Conservation (phyloP, 2,888 invertebrate genomes). For the Drosophila rellima region DNA sequence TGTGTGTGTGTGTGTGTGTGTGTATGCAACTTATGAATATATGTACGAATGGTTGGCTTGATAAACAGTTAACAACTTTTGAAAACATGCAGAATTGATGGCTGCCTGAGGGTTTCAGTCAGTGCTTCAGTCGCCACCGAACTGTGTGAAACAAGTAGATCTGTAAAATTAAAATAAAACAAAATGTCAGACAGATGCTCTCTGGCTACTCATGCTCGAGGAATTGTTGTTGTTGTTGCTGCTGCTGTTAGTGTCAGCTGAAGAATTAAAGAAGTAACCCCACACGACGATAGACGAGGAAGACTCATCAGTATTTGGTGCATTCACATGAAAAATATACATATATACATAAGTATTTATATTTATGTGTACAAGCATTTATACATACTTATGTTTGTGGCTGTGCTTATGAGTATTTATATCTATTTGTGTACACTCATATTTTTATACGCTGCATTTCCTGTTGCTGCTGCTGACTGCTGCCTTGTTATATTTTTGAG, state of each 20-base stretch:
- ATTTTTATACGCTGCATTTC: constrained; percentile 41
- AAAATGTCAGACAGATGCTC: constrained; percentile 62
- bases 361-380: constrained; percentile 7
- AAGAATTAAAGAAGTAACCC: constrained; percentile 30
- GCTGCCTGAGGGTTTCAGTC: constrained; percentile 37
- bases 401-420: neutral
- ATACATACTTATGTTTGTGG: neutral
- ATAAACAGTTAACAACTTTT: constrained; percentile 52
- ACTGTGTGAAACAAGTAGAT: constrained; percentile 66
- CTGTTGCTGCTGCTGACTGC: constrained; percentile 54
- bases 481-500: constrained; percentile 53
- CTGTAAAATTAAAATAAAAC: constrained; percentile 77
- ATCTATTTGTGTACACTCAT: constrained; percentile 8
- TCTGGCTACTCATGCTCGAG: constrained; percentile 3
- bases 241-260: constrained; percentile 27
- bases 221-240: constrained; percentile 3
- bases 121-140: constrained; percentile 38
- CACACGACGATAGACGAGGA: constrained; percentile 21
- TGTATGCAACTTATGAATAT: constrained; percentile 47
- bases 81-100: constrained; percentile 60
- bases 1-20: constrained; percentile 5
- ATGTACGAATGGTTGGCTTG: constrained; percentile 53
- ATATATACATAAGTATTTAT: constrained; percentile 1
- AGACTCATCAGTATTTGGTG: constrained; percentile 47
- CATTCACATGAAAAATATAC: constrained; percentile 9